A percentile compares a stretch with the other conserved stretches of the same genome.
Conservation (phyloP, 2,113 vertebrate genomes). For the Entosphenus tridentatus region DNA sequence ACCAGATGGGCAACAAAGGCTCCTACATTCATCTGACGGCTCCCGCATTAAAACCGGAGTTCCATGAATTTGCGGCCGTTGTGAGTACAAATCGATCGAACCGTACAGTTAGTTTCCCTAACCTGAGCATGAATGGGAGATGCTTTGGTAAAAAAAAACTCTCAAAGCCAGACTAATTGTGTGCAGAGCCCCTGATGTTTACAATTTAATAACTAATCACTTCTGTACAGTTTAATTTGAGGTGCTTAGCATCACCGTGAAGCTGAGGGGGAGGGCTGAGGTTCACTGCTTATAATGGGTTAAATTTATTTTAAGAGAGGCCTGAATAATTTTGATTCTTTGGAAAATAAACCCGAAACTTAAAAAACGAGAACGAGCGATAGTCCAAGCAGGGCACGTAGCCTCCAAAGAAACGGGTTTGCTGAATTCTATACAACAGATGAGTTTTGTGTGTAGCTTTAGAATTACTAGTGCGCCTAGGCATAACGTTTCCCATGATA, state of each 20-base stretch:
- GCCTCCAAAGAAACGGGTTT: too few relatives aligned
- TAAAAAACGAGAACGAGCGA: neutral
- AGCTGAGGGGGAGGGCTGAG: neutral
- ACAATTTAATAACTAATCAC: neutral
- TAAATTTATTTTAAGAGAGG: neutral
- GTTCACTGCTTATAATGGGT: neutral
- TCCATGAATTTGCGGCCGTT: slow-evolving; percentile 94
- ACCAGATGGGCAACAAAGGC: slow-evolving; percentile 92
- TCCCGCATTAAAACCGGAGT: slow-evolving; percentile 64
- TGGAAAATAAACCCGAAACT: neutral
- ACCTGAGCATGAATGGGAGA: neutral
- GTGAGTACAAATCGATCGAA: slow-evolving; percentile 24
- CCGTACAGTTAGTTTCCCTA: neutral
- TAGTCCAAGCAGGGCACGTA: neutral
- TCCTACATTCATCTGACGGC: slow-evolving; percentile 78
- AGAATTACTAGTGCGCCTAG: too few relatives aligned
- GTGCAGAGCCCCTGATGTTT: neutral
- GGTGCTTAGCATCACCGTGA: neutral
- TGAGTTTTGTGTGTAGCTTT: too few relatives aligned
- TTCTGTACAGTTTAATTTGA: neutral
- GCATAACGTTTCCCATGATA: too few relatives aligned
- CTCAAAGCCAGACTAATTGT: neutral
- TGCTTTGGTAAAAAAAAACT: neutral
- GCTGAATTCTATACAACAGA: too few relatives aligned
- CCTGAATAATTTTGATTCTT: too few relatives aligned